These are phyloP conservation scores for Malacosoma neustria DNA, from an alignment of 2,888 invertebrate species.

Conservation along the genomic window DNA sequence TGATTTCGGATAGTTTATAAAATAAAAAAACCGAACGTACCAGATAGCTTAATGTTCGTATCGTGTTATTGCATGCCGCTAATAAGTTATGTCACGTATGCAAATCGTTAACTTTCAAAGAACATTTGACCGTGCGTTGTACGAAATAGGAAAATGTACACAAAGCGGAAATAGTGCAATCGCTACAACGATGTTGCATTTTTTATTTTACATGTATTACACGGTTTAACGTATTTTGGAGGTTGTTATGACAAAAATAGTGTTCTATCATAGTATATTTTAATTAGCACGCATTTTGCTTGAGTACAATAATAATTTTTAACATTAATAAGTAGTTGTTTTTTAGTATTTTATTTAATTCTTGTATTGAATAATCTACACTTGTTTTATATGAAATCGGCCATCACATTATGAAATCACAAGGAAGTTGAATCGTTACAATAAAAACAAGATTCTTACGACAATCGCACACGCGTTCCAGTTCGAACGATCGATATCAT, in stretches of 20 bases:
- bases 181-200: too few species aligned
- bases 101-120: conserved; percentile 3
- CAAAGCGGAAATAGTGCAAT: too few species aligned
- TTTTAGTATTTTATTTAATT: too few species aligned
- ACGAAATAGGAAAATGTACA: too few species aligned
- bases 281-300: too few species aligned
- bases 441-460: neutral
- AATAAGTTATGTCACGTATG: conserved; percentile 6
- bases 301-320: too few species aligned
- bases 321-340: too few species aligned
- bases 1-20: neutral
- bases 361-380: too few species aligned
- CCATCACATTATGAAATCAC: conserved; percentile 1
- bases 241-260: too few species aligned
- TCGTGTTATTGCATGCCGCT: conserved; percentile 5
- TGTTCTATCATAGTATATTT: too few species aligned
- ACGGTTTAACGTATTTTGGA: too few species aligned
- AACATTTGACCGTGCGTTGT: neutral
- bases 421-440: neutral
- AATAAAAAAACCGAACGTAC: neutral
- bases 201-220: too few species aligned
- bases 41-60: conserved; percentile 3
- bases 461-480: neutral
- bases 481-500: neutral
- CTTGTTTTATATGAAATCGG: neutral